Base-by-base conservation (phyloP, 2,888 invertebrate genomes). In the Dryadula phaetusa region DNA sequence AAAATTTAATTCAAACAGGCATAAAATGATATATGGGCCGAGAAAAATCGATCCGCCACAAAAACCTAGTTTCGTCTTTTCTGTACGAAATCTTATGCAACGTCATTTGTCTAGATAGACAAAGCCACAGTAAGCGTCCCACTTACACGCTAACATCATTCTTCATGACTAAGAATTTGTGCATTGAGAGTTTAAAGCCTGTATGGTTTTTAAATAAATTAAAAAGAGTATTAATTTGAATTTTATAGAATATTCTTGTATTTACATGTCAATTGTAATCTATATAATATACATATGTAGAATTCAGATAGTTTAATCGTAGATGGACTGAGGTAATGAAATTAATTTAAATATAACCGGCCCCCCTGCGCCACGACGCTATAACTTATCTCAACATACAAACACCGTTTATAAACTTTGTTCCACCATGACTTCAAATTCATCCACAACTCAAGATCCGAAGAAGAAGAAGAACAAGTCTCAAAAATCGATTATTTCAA, bases 51-150 rank as follows among this genome's bases (percentile, higher is more conserved):
- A 49, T 37, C n/a, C 49, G 12, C 40, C 40, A 60, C 58, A 56
- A 20, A 42, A 56, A 22, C 60, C 60, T 42, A 60, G 5, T 49
- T 58, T 56, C 32, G 18, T 42, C n/a, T 37, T 54, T 25, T 16
- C 46, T 28, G 60, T 60, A 37, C 58, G 0, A 58, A 37, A 18
- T 20, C 47, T 60, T 60, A 52, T 5, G 42, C 32, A 60, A 65
- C n/a, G 49, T 18, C 28, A 49, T 65, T 52, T 52, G 42, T 65
- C 32, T 42, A 52, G 20, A 20, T 49, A 20, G 58, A 60, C 65
- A 32, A 25, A 49, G 60, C 28, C 16, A 28, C 16, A 60, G 42
- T 16, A 7, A 12, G 42, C 28, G 42, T 10, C n/a, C 56, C 25
- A 56, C 37, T 40, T 56, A 25, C 40, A 22, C 37, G 8, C n/a